Base-by-base conservation (phyloP, 2,113 vertebrate species). In the Ginglymostoma cirratum region DNA sequence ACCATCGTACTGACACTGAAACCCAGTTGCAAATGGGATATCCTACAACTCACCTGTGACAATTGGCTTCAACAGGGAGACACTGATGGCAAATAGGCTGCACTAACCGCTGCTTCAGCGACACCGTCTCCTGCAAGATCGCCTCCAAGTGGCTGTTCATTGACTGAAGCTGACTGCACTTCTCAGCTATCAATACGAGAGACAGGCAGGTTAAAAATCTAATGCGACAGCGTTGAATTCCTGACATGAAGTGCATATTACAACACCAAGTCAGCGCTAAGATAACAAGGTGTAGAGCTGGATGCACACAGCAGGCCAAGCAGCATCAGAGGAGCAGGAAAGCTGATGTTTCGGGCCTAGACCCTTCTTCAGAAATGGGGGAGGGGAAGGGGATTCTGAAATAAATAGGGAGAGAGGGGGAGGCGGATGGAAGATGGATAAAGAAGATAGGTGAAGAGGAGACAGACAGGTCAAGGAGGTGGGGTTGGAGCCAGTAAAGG, bases 101-200 rank as follows among this genome's bases (percentile, higher is more conserved):
- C 96, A 98, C 96, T 96, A 99, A 97, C 96, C 98, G 98, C 97
- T 98, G 98, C 52, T 97, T 97, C 93, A 99, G 97, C 83, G 96
- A 52, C 1, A 96, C 97, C 97, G 99, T 98, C 72, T 98, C 97
- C 96, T 98, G 98, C 95, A 99, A 96, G 17, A 99, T 80, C 0
- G 97, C 97, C 97, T 99, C 98, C 97, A 99, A 97, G 96, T 99
- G 99, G 38, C 70, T 97, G 52, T 98, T 98, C 96, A 99, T 98
- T 96, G 96, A 96, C 97, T 99, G 98, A 85, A 99, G 95, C 94
- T 95, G 96, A 5, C 98, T 96, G 0, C 97, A 98, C 96, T 98
- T 98, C 94, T 97, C 86, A 96, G 96, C 99, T 99, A 96, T 5
- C 34, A 89, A 87, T 15, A 96, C 80, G 97, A 97, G 96, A 19